phyloP scores from a whole-genome alignment of 1,140 invertebrate species.

The Drosophila pandora region DNA sequence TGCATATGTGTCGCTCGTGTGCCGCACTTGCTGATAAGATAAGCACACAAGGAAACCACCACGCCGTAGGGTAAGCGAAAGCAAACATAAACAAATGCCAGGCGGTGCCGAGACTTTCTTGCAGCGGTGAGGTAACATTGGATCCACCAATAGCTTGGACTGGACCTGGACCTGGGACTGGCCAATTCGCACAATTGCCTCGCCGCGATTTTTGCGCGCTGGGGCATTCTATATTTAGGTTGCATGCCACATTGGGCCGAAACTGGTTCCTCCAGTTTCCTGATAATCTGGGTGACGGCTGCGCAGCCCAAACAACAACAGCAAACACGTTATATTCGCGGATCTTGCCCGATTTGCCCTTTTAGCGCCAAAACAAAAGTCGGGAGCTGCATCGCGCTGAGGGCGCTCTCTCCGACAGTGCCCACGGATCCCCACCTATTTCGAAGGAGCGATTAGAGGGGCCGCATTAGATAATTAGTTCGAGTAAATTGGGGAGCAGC shows the following conservation, averaged over 20 bases:
- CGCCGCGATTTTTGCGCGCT: constrained; percentile 17
- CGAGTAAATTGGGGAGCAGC: not conserved
- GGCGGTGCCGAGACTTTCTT: constrained; percentile 25
- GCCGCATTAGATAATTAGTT: no score
- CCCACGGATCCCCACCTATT: no score
- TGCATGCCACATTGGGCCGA: constrained; percentile 67
- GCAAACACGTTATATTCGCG: constrained; percentile 17
- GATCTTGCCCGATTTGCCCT: constrained; percentile 70
- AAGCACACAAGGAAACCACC: constrained; percentile 47
- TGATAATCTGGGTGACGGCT: constrained; percentile 83
- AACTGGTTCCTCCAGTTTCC: constrained; percentile 83
- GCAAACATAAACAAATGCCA: constrained; percentile 46
- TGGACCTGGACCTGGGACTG: constrained; percentile 1
- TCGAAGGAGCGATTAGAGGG: no score
- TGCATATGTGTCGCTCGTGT: constrained; percentile 7
- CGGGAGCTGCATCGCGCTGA: no score
- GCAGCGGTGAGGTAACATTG: constrained; percentile 5
- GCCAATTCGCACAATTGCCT: constrained; percentile 43
- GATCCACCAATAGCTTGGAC: constrained; percentile 18
- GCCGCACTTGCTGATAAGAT: constrained; percentile 66
- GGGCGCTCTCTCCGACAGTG: no score
- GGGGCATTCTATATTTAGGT: constrained; percentile 77
- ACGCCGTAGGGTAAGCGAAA: constrained; percentile 11
- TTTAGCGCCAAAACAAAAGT: constrained; percentile 26
- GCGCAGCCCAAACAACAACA: constrained; percentile 49